Percentiles rank a stretch among this genome's conserved stretches.
phyloP scores from a whole-genome alignment of 2,797 vertebrate species.

The Falco naumanni region DNA sequence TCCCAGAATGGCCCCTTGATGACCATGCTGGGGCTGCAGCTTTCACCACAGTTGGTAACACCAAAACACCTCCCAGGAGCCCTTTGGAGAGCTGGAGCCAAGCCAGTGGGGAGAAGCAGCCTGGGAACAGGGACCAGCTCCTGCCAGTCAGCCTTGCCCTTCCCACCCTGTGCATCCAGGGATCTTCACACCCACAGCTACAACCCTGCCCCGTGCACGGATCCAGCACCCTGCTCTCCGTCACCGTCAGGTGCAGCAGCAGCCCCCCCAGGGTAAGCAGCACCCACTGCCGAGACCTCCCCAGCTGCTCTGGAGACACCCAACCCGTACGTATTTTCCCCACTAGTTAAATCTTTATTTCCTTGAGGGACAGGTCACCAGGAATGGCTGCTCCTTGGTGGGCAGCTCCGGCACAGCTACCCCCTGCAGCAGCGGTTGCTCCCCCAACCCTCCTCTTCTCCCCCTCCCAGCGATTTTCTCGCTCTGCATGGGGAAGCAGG shows the following conservation, averaged over 20 bases:
- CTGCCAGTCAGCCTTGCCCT: background rate
- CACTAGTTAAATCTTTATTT: background rate
- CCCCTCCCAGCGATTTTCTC: background rate
- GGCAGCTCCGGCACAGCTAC: background rate
- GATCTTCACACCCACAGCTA: background rate
- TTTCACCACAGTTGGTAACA: background rate
- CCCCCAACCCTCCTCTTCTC: background rate
- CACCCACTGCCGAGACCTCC: background rate
- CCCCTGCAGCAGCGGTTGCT: background rate
- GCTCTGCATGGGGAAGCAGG: background rate
- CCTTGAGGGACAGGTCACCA: background rate
- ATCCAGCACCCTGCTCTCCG: background rate
- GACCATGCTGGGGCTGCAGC: background rate
- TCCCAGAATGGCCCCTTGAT: background rate
- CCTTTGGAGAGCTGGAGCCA: background rate
- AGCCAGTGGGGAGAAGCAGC: background rate
- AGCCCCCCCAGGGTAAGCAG: background rate
- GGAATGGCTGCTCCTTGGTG: background rate
- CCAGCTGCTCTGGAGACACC: fast-evolving
- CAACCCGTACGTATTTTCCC: fast-evolving
- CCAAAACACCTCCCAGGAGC: background rate
- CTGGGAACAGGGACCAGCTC: background rate
- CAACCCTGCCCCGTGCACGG: fast-evolving
- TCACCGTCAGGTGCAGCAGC: background rate
- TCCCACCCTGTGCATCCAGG: background rate